These are phyloP conservation scores for Syrmaticus mikado DNA, from an alignment of 2,113 vertebrate genomes.

Conservation along the genomic window DNA sequence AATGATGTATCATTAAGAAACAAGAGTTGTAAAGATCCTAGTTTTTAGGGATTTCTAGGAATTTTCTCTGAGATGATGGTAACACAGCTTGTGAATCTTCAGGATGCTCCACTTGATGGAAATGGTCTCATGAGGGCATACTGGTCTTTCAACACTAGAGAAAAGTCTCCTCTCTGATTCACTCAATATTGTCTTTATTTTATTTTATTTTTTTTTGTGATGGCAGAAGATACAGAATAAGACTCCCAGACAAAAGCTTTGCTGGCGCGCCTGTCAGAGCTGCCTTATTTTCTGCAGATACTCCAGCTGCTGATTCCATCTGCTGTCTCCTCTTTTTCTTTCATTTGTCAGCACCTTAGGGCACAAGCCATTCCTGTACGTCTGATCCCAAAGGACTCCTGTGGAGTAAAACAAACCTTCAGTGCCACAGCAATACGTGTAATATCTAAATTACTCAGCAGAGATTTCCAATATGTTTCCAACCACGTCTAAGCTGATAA, in stretches of 20 bases:
- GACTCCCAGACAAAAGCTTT: background rate
- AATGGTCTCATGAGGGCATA: background rate
- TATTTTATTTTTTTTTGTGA: background rate
- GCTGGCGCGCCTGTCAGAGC: background rate
- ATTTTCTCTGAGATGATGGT: background rate
- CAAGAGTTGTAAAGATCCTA: too few species aligned
- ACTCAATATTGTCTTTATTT: background rate
- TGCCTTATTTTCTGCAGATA: slow-evolving; percentile 7
- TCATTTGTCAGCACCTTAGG: slow-evolving; percentile 31
- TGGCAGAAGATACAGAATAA: background rate
- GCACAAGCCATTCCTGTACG: background rate
- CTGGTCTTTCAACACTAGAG: background rate
- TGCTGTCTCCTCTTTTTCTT: slow-evolving; percentile 30
- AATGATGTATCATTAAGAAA: background rate
- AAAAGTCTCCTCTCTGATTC: background rate
- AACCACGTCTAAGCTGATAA: background rate
- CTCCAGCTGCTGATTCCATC: slow-evolving; percentile 57
- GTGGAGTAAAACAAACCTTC: background rate
- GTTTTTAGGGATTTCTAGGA: background rate
- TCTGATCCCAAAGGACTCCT: fast-evolving
- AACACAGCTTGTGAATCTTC: background rate
- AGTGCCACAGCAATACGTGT: background rate
- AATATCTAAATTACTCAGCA: background rate
- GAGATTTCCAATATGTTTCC: background rate
- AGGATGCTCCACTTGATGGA: background rate